Evolutionary conservation across 1,140 invertebrate species (phyloP), one percentile per base, ranked within the genome.

Genomic region (Lucilia sericata): DNA sequence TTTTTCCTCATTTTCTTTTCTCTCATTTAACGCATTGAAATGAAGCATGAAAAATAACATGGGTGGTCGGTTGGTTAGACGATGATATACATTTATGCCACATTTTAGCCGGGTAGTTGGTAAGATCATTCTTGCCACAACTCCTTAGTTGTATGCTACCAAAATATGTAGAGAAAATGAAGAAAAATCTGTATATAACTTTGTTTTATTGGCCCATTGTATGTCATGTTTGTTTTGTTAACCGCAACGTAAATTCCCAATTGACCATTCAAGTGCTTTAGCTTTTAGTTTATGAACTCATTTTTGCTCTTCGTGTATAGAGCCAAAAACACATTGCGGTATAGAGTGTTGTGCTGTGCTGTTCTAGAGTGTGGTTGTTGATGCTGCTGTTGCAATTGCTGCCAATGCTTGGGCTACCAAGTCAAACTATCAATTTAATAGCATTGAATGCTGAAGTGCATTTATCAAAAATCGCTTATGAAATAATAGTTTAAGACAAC

Each of bases 391-490:
- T 21, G 25, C 25, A 74, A 47, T 34, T 34, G 60, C 82, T 83
- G 30, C 12, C 30, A 7, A 30, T 36, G 9, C 82, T 3, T 10
- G 49, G 12, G 34, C 70, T 51, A 34, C 49, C 51, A 25, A 70
- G 78, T 80, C 76, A 84, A 81, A 21, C 74, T 74, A 83, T 83
- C 82, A 76, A 75, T 83, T 83, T 83, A 81, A 80, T 80, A 70
- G 83, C 36, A 80, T 51, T 8, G 47, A 47, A 36, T 65, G 76
- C 25, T 84, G 83, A 82, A 84, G 83, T 84, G 76, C 83, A 84
- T 84, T 81, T 82, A 84, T 84, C 83, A 84, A 84, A 84, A 84
- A 84, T 84, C 83, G 83, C 60, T 74, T 84, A 84, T 84, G 83
- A 84, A 84, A 84, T 84, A 84, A 84, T 84, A 84, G 25, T 74